Conservation (phyloP, 2,888 invertebrate species). For the Pediacus dermestoides region DNA sequence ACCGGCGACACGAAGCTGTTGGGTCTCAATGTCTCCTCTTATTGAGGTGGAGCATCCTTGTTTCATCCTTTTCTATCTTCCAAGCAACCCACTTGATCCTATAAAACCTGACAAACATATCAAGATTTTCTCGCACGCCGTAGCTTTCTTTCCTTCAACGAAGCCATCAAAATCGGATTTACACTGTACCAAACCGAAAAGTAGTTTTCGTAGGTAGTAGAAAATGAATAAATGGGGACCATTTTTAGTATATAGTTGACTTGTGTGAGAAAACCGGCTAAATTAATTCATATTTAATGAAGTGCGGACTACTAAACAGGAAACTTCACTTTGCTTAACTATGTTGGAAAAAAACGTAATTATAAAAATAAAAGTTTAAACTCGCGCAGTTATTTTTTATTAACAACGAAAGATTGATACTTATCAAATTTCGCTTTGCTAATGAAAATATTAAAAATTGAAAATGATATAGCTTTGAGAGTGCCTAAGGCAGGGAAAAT, state of each 20-base stretch:
- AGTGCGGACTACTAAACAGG: conserved; percentile 2
- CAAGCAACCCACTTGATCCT: conserved; percentile 43
- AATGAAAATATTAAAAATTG: conserved; percentile 17
- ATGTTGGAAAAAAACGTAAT: no score
- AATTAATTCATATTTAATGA: conserved; percentile 3
- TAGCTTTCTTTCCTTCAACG: conserved; percentile 26
- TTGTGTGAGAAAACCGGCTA: background rate
- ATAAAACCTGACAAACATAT: conserved; percentile 48
- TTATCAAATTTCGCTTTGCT: no score
- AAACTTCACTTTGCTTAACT: no score
- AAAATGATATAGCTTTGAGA: conserved; percentile 16
- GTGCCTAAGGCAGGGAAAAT: conserved; percentile 21
- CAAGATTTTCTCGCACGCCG: conserved; percentile 40
- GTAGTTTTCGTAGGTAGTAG: background rate
- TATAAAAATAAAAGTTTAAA: no score
- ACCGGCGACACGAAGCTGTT: conserved; percentile 31
- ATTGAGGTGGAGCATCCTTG: conserved; percentile 14
- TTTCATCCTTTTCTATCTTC: conserved; percentile 18
- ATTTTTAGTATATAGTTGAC: conserved; percentile 2
- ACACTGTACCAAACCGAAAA: conserved; percentile 15
- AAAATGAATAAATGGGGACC: conserved; percentile 1
- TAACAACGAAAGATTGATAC: no score
- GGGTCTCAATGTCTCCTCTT: conserved; percentile 27
- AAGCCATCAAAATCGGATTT: conserved; percentile 31
- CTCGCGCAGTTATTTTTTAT: no score